Conservation (phyloP, 2,797 vertebrate genomes). For the Emydoidea blandingii region DNA sequence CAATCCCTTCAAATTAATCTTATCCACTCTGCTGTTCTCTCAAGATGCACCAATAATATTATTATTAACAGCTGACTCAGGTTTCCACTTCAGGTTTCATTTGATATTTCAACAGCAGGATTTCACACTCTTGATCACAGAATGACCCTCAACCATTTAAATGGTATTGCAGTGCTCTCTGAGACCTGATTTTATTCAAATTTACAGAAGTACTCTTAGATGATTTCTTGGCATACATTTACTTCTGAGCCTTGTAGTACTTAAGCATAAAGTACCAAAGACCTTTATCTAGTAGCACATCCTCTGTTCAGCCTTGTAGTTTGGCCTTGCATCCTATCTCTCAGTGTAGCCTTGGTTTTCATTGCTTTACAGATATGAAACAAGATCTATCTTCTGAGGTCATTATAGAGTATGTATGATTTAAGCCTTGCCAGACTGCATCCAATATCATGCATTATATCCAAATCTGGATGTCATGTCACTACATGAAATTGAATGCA, state of each 20-base stretch:
- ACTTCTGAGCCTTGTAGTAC: not conserved
- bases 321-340: not conserved
- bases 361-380: not conserved
- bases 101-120: not conserved
- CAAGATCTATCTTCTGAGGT: not conserved
- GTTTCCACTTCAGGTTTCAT: not conserved
- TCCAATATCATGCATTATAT: not conserved
- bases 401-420: fast-evolving
- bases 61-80: not conserved
- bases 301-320: not conserved
- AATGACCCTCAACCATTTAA: not conserved
- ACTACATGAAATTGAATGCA: not conserved
- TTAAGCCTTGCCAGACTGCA: not conserved
- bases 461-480: constrained; percentile 5
- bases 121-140: not conserved
- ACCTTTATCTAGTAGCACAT: not conserved
- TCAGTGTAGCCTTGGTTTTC: not conserved
- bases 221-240: not conserved
- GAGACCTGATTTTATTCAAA: not conserved
- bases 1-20: not conserved
- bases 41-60: not conserved
- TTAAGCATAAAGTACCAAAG: not conserved
- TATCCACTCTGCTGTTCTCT: not conserved
- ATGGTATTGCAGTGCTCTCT: not conserved
- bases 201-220: not conserved